Evolutionary conservation across 2,888 invertebrate genomes (phyloP).

Genomic region (Ophion obscuratus): DNA sequence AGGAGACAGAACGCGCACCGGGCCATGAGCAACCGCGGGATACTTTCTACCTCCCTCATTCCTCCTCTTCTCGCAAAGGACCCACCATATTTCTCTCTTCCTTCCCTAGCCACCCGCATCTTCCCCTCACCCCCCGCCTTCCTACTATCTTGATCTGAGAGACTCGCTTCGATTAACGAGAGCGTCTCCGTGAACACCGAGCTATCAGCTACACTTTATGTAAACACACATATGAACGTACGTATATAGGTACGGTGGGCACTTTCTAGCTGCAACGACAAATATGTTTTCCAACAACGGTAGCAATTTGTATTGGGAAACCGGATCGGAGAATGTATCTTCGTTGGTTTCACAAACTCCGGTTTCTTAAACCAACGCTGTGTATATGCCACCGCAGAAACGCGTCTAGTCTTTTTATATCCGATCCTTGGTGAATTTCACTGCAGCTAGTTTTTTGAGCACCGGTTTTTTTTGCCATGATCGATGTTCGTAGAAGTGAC

Average conservation of each 20-base stretch:
- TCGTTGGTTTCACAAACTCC: constrained; percentile 16
- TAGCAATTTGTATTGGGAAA: constrained; percentile 55
- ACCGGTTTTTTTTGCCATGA: background rate
- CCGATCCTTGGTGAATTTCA: constrained; percentile 7
- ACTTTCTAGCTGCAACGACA: constrained; percentile 48
- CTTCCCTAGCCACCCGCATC: constrained; percentile 2
- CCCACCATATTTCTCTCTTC: constrained; percentile 26
- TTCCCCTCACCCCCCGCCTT: constrained; percentile 14
- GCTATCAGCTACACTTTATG: constrained; percentile 51
- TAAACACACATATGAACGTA: constrained; percentile 22
- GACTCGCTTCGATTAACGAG: constrained; percentile 64
- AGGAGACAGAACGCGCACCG: constrained; percentile 58
- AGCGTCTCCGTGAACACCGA: constrained; percentile 60
- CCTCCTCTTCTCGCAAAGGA: background rate
- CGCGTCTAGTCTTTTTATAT: background rate
- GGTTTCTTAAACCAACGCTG: background rate
- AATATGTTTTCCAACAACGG: constrained; percentile 60
- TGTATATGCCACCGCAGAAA: background rate
- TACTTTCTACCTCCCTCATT: constrained; percentile 32
- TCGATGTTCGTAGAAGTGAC: background rate
- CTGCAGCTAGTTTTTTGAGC: background rate
- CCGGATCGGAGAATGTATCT: constrained; percentile 32
- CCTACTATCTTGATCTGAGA: constrained; percentile 56
- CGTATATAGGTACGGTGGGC: constrained; percentile 20
- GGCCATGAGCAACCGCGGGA: constrained; percentile 35